These are phyloP conservation scores for Coreius guichenoti DNA, from an alignment of 2,797 vertebrate genomes.

Conservation along the genomic window DNA sequence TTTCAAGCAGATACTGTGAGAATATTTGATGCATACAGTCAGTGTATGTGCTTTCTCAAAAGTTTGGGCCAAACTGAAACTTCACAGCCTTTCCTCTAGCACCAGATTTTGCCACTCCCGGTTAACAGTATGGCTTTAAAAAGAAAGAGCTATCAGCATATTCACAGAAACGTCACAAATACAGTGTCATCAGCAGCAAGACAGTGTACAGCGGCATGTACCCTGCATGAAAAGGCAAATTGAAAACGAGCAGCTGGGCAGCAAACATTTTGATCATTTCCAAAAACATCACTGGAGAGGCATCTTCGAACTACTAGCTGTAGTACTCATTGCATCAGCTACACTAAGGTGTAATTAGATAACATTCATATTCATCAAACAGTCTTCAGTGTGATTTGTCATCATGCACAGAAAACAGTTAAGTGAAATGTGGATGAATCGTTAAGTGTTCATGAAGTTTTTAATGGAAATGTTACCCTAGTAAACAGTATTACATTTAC, in stretches of 20 bases:
- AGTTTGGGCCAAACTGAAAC: constrained; percentile 6
- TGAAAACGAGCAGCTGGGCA: constrained; percentile 71
- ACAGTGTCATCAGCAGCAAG: constrained; percentile 54
- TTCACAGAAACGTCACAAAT: constrained; percentile 50
- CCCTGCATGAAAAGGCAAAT: constrained; percentile 47
- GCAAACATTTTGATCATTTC: constrained; percentile 65
- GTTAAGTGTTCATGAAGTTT: constrained; percentile 26
- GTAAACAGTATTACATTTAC: constrained; percentile 24
- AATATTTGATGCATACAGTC: constrained; percentile 13
- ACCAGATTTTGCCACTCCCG: constrained; percentile 54
- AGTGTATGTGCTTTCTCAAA: constrained; percentile 21
- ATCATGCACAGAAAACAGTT: constrained; percentile 40
- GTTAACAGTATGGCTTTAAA: constrained; percentile 54
- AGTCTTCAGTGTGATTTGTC: constrained; percentile 39
- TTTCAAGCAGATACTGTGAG: constrained; percentile 16
- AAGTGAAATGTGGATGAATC: constrained; percentile 22
- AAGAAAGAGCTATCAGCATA: constrained; percentile 30
- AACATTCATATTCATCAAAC: constrained; percentile 51
- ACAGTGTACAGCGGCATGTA: constrained; percentile 42
- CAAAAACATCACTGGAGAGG: constrained; percentile 31
- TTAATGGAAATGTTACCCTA: constrained; percentile 17
- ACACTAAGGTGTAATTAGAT: constrained; percentile 33
- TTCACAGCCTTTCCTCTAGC: constrained; percentile 31
- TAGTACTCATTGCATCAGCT: constrained; percentile 46
- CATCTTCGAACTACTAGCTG: constrained; percentile 21